Evolutionary conservation across 2,888 invertebrate genomes (phyloP), one percentile per base, ranked within the genome.

Genomic region (Dilophus febrilis): DNA sequence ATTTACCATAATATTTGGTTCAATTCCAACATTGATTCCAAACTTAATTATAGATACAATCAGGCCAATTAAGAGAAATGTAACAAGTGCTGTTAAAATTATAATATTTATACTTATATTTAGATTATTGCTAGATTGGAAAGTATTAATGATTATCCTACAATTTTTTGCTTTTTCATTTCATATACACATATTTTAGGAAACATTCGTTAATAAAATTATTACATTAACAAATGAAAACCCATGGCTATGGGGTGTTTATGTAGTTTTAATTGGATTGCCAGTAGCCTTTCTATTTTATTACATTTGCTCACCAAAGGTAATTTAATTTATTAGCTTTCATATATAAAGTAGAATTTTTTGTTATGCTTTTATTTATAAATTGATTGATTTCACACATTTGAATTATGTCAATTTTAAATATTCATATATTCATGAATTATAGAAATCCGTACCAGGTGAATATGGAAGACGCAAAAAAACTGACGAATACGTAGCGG

Each of bases 161-260:
- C 16, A 27, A 16, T 19, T 28, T 19, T 16, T 28, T 29, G 3
- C 11, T n/a, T 12, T 29, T 37, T 18, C 19, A 31, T 19, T 22
- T 31, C 13, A 10, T 31, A 10, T 22, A n/a, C n/a, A n/a, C n/a
- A n/a, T n/a, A n/a, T n/a, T n/a, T 49, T 68, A 90, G 87, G 86
- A 84, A 57, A 81, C 81, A 47, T 66, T 79, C 51, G 67, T 88
- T 63, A 75, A 76, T 54, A 78, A 81, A 51, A 64, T 83, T 51
- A 68, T 83, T 53, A 71, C 73, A 55, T 76, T 77, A 55, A 81
- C 86, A 45, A 79, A 80, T 51, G 80, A 85, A 46, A 76, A 85
- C 57, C 94, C 94, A 26, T 87, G 88, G 81, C 68, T 91, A 53
- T 94, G 87, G 81, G 86, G 76, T 36, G 77, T 88, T 40, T 82